phyloP scores from a whole-genome alignment of 2,888 invertebrate species.

The Rambutsinella grinnellia region DNA sequence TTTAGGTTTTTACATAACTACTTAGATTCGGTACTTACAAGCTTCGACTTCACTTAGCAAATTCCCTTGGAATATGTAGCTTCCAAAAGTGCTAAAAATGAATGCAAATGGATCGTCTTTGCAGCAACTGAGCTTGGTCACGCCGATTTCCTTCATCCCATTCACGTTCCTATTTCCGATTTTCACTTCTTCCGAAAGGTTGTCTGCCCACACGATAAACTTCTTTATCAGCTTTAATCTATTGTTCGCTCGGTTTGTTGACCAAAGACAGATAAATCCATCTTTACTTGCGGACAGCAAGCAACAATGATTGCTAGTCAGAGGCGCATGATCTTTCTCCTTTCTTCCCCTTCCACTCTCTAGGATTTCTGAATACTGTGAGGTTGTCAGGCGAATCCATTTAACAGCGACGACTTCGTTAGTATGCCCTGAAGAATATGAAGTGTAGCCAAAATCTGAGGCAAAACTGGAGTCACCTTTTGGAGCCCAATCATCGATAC shows the following conservation, averaged over 20 bases:
- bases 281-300: constrained; percentile 58
- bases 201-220: constrained; percentile 60
- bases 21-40: no score
- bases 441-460: constrained; percentile 38
- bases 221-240: constrained; percentile 56
- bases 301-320: constrained; percentile 35
- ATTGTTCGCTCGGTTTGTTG: constrained; percentile 57
- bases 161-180: constrained; percentile 54
- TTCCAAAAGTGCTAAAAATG: constrained; percentile 61
- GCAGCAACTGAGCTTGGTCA: constrained; percentile 54
- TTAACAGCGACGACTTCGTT: constrained; percentile 33
- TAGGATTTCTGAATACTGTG: constrained; percentile 35
- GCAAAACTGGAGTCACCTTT: constrained; percentile 18
- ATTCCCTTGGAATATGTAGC: constrained; percentile 62
- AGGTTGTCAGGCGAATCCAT: constrained; percentile 40
- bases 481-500: constrained; percentile 17
- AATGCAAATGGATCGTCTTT: constrained; percentile 62
- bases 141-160: constrained; percentile 63
- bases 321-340: not conserved
- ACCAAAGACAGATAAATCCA: constrained; percentile 63
- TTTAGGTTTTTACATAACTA: not conserved
- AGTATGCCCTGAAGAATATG: constrained; percentile 35
- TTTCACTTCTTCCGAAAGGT: constrained; percentile 59
- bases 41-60: constrained; percentile 57
- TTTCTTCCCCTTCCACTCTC: constrained; percentile 11